Evolutionary conservation across 2,113 vertebrate genomes (phyloP), one percentile per base, ranked within the genome.

Genomic region (Lagenorhynchus albirostris): DNA sequence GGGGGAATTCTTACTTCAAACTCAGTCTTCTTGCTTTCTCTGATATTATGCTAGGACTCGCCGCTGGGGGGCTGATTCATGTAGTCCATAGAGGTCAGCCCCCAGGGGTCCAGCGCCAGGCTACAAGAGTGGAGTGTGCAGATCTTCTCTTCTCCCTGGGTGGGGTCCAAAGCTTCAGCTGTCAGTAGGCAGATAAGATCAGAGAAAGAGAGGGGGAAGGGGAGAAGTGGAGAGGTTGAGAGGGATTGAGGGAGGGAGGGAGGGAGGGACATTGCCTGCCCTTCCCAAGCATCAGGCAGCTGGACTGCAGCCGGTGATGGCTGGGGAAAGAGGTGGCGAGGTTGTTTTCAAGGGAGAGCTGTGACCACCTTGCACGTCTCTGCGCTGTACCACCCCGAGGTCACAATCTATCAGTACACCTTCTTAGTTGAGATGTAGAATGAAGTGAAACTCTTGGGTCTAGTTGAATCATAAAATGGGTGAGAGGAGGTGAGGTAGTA

Each of bases 391-490:
- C 74, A 76, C 26, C 36, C 41, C 8, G 50, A 82, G 31, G 31
- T 90, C 96, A 77, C 21, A 93, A 18, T 90, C 79, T 11, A 74
- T 83, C 62, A 83, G 33, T 47, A 44, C 29, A 58, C 21, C 58
- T 74, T 95, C 83, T 94, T 95, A 68, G 76, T 82, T 96, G 88
- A 92, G 53, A 70, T 11, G 79, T 38, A 70, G 50, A 44, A 84
- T 92, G 88, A 83, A 84, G 26, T 41, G 26, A 36, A 76, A 89
- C 38, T 93, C 36, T 18, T 55, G 6, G 44, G 47, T 87, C 73
- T 92, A 81, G 33, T 50, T 67, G 60, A 86, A 73, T 96, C 68
- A 62, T 65, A 71, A 65, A 92, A 86, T 87, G 44, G 60, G 47
- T 68, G 21, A 33, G 36, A 50, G 44, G 10, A 76, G 58, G 26